Evolutionary conservation across 2,113 vertebrate species (phyloP).

Genomic region (Trinectes maculatus): DNA sequence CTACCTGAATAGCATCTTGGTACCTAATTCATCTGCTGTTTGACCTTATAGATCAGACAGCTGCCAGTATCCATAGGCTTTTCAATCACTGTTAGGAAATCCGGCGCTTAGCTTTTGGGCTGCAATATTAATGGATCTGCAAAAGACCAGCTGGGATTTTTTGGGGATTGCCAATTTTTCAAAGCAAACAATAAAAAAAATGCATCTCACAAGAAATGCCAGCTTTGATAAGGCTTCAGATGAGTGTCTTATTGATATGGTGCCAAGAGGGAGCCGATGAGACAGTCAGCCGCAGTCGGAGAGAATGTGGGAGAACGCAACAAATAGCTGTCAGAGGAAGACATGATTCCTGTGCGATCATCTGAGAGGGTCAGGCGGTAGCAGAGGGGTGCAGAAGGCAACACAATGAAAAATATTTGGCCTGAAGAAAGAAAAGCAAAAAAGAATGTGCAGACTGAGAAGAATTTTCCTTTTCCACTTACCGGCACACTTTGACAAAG

Average conservation of each 20-base stretch:
- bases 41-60: conserved; percentile 39
- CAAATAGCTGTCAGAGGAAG: conserved; percentile 56
- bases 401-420: conserved; percentile 46
- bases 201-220: conserved; percentile 26
- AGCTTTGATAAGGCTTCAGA: conserved; percentile 55
- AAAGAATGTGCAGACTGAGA: conserved; percentile 41
- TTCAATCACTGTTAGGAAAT: conserved; percentile 36
- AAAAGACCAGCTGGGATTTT: conserved; percentile 38
- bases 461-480: conserved; percentile 46
- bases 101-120: conserved; percentile 30
- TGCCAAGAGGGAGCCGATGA: conserved; percentile 34
- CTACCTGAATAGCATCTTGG: conserved; percentile 28
- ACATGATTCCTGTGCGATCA: conserved; percentile 46
- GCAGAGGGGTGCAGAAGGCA: conserved; percentile 11
- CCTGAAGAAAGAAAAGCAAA: conserved; percentile 60
- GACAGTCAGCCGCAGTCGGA: conserved; percentile 16
- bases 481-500: conserved; percentile 27
- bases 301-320: conserved; percentile 36
- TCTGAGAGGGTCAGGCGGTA: conserved; percentile 14
- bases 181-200: conserved; percentile 37
- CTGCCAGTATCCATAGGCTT: conserved; percentile 39
- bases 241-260: conserved; percentile 53
- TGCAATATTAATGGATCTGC: conserved; percentile 52
- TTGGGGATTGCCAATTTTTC: conserved; percentile 48
- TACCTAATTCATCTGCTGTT: conserved; percentile 46